These are phyloP conservation scores for Noctua fimbriata DNA, from an alignment of 2,888 invertebrate species.

Conservation along the genomic window DNA sequence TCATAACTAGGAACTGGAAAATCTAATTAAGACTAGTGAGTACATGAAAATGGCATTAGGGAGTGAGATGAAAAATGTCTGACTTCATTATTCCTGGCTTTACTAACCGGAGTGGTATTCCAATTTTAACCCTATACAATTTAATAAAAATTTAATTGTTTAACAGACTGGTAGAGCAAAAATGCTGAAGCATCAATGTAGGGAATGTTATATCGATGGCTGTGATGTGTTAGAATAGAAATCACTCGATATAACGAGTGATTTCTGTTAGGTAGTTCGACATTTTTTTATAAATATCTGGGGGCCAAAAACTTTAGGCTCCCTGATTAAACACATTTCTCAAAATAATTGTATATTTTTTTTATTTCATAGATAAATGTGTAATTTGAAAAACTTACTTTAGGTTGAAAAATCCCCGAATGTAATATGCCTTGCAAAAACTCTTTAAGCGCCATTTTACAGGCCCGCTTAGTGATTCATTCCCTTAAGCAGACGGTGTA, in stretches of 20 bases:
- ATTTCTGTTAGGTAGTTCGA: neutral
- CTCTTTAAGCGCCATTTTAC: conserved; percentile 61
- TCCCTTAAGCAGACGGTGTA: conserved; percentile 46
- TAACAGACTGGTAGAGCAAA: neutral
- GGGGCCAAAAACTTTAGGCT: too few relatives aligned
- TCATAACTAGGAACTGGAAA: conserved; percentile 13
- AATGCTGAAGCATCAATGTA: neutral
- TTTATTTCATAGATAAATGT: too few relatives aligned
- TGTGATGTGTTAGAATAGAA: too few relatives aligned
- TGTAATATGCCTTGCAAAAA: neutral
- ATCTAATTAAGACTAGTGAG: conserved; percentile 9
- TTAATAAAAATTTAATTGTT: neutral
- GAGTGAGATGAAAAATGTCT: conserved; percentile 23
- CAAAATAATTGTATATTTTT: too few relatives aligned
- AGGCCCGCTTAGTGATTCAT: conserved; percentile 15
- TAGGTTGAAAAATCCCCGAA: neutral
- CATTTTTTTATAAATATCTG: neutral
- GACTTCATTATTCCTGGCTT: neutral
- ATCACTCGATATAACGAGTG: neutral
- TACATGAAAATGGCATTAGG: conserved; percentile 37
- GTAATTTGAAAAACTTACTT: neutral
- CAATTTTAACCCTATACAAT: neutral
- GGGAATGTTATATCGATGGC: neutral
- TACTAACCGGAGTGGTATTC: neutral
- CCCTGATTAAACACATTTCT: too few relatives aligned